A percentile compares a stretch with the other conserved stretches of the same genome.
phyloP scores from a whole-genome alignment of 1,140 invertebrate species.

The Parasteatoda tepidariorum region DNA sequence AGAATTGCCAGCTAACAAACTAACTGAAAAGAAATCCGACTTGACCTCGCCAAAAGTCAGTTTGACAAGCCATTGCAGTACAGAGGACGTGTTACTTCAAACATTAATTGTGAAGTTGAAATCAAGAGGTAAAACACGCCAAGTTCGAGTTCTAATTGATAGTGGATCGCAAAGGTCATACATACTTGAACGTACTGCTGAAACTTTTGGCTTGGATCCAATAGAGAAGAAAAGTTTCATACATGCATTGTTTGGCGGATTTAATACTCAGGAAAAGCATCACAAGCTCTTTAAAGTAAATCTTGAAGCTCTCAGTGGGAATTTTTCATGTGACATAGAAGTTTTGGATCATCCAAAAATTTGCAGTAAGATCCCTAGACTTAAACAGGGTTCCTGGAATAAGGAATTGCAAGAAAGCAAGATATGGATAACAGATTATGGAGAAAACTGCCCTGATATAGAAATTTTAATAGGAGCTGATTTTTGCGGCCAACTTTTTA shows the following conservation, averaged over 20 bases:
- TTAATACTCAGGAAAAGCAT: background rate
- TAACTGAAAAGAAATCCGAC: background rate
- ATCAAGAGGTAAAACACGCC: background rate
- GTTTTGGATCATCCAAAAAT: background rate
- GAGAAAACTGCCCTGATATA: background rate
- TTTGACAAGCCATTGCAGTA: background rate
- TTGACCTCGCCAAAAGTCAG: background rate
- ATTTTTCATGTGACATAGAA: background rate
- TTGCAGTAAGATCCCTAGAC: background rate
- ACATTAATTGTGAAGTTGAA: background rate
- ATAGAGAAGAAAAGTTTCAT: background rate
- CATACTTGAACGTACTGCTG: background rate
- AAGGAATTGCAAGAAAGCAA: background rate
- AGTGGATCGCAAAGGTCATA: background rate
- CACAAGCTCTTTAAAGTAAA: background rate
- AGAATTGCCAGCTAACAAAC: background rate
- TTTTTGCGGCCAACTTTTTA: conserved; percentile 3
- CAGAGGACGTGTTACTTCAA: background rate
- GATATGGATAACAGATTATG: background rate
- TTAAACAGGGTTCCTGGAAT: background rate
- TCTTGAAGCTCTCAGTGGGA: background rate
- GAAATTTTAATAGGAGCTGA: conserved; percentile 8
- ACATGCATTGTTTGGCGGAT: conserved; percentile 10
- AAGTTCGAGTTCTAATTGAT: background rate
- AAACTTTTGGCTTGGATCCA: background rate